Conservation (phyloP, 2,113 vertebrate genomes). For the Megaceryle maxima region DNA sequence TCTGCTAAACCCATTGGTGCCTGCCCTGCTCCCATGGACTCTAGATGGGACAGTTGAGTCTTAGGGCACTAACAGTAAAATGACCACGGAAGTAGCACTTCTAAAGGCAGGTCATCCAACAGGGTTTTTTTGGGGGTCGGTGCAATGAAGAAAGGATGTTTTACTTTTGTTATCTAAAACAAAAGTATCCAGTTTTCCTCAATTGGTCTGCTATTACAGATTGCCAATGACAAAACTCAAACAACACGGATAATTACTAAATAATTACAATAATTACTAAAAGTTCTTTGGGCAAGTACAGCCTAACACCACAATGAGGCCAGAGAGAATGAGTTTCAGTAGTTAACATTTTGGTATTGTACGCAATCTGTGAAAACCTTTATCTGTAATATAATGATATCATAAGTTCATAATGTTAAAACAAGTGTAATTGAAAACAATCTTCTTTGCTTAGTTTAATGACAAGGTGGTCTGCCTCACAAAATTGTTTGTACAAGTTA, state of each 20-base stretch:
- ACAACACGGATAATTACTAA: background rate
- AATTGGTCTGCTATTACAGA: background rate
- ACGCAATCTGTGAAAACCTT: background rate
- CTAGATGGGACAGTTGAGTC: background rate
- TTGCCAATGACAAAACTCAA: background rate
- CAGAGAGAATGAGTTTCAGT: background rate
- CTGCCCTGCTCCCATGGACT: background rate
- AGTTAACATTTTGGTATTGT: background rate
- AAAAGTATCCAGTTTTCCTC: background rate
- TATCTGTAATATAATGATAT: background rate
- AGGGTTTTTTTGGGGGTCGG: background rate
- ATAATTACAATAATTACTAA: background rate
- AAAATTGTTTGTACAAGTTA: background rate
- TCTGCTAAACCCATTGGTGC: background rate
- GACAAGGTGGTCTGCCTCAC: background rate
- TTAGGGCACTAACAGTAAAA: background rate
- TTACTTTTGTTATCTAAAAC: background rate
- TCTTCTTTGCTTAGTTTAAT: background rate
- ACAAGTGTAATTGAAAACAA: background rate
- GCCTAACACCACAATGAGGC: background rate
- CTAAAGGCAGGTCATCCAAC: background rate
- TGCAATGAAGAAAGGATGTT: background rate
- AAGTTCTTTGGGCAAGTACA: background rate
- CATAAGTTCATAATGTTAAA: background rate
- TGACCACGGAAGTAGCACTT: background rate